Conservation (phyloP, 2,888 invertebrate genomes). For the Alviniconcha strummeri region DNA sequence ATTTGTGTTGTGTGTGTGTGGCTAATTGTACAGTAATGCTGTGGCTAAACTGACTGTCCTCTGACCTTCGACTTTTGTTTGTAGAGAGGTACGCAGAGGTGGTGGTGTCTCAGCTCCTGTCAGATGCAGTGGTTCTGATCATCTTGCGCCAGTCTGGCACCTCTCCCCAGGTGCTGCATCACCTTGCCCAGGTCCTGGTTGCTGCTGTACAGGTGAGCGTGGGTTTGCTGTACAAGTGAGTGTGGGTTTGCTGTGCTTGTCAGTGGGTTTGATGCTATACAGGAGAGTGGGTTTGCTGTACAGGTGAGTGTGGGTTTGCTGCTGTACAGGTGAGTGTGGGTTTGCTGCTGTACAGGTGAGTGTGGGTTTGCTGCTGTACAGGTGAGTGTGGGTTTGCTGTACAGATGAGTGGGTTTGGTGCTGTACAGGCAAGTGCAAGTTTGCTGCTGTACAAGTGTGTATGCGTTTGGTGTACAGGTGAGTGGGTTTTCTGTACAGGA, state of each 20-base stretch:
- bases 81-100: not conserved
- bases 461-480: not conserved
- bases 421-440: not conserved
- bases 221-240: not conserved
- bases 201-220: slow-evolving; percentile 24
- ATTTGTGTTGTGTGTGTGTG: not conserved
- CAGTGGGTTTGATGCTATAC: not conserved
- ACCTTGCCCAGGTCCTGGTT: slow-evolving; percentile 17
- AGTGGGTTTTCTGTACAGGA: not conserved
- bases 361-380: not conserved
- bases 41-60: too few species aligned
- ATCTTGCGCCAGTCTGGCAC: not conserved
- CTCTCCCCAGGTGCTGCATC: not conserved
- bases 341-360: slow-evolving; percentile 28
- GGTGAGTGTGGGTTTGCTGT: not conserved
- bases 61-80: not conserved
- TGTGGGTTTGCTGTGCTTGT: not conserved
- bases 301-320: not conserved
- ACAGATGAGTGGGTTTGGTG: not conserved
- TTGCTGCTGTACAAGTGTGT: slow-evolving; percentile 24
- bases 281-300: not conserved
- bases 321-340: not conserved
- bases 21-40: too few species aligned
- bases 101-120: slow-evolving; percentile 12
- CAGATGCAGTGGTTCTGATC: slow-evolving; percentile 20